phyloP scores from a whole-genome alignment of 92 coral and sea anemone genomes.

The Isaurus tuberculatus region DNA sequence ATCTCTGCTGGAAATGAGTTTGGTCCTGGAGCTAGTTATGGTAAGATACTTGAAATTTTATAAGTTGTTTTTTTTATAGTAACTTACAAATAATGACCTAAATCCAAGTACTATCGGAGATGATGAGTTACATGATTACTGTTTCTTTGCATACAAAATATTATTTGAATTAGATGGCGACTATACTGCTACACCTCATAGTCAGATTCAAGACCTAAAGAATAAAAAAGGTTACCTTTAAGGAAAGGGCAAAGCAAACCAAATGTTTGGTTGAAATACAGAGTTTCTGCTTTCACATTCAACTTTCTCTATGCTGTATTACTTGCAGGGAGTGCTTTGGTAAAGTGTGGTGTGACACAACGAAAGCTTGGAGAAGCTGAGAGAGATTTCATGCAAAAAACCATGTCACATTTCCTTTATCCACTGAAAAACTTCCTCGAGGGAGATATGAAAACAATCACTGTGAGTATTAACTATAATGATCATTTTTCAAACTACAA shows the following conservation, averaged over 20 bases:
- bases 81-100: too few relatives aligned
- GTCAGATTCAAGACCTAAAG: too few relatives aligned
- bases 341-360: constrained; percentile 91
- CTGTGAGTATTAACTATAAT: constrained; percentile 47
- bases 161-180: too few relatives aligned
- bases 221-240: too few relatives aligned
- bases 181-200: too few relatives aligned
- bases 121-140: too few relatives aligned
- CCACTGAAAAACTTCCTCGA: constrained; percentile 84
- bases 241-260: too few relatives aligned
- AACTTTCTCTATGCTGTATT: neutral
- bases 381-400: constrained; percentile 85
- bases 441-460: constrained; percentile 93
- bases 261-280: too few relatives aligned
- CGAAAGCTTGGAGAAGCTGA: constrained; percentile 90
- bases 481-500: too few relatives aligned
- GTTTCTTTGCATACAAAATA: too few relatives aligned
- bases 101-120: too few relatives aligned
- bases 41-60: constrained; percentile 52
- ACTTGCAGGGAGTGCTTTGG: constrained; percentile 85
- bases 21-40: constrained; percentile 98
- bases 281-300: neutral
- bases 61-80: neutral
- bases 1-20: constrained; percentile 93
- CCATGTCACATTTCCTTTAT: constrained; percentile 83